Evolutionary conservation across 2,797 vertebrate species (phyloP).

Genomic region (Dendrocincla fuliginosa): DNA sequence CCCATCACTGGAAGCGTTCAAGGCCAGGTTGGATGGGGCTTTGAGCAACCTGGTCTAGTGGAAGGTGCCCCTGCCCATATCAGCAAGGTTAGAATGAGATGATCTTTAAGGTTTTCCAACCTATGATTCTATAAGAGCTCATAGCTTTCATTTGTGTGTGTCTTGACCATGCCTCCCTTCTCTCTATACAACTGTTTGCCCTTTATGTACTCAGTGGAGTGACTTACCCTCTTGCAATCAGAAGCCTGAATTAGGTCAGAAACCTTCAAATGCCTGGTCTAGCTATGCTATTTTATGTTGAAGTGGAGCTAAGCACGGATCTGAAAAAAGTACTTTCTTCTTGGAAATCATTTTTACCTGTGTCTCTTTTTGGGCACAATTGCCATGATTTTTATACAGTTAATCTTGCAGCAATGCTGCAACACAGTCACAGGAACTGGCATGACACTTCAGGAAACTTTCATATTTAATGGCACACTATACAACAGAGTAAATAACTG

Average conservation of each 20-base stretch:
- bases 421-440: background rate
- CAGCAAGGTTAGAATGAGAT: fast-evolving
- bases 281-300: background rate
- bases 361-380: background rate
- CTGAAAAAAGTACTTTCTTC: background rate
- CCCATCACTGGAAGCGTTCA: background rate
- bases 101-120: background rate
- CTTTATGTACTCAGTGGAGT: background rate
- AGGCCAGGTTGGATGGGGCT: background rate
- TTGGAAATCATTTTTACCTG: background rate
- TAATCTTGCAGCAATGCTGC: background rate
- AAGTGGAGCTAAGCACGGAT: background rate
- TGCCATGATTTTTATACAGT: background rate
- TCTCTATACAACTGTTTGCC: background rate
- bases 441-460: slow-evolving; percentile 12
- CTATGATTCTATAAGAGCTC: background rate
- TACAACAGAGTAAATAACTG: background rate
- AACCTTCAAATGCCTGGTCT: background rate
- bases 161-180: background rate
- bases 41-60: background rate
- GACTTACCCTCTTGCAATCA: background rate
- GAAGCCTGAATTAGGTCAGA: background rate
- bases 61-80: background rate
- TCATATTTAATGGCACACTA: background rate
- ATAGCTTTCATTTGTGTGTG: background rate